These are phyloP conservation scores for Torymus tubicola DNA, from an alignment of 2,888 invertebrate genomes.

Conservation along the genomic window DNA sequence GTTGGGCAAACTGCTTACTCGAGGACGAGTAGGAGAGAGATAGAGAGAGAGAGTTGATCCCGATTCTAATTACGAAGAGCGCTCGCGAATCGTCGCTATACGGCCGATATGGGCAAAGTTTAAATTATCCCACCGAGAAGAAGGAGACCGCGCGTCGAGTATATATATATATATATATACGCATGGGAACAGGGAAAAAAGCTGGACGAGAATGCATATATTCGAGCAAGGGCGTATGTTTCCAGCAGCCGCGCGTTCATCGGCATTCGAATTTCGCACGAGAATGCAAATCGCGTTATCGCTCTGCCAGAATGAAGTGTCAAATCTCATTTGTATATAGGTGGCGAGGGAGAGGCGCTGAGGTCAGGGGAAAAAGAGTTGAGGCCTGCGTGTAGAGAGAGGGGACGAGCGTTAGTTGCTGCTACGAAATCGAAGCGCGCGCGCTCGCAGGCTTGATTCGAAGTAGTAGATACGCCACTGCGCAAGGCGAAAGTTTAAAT, in stretches of 20 bases:
- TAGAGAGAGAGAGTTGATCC: background rate
- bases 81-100: constrained; percentile 32
- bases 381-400: constrained; percentile 46
- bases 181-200: background rate
- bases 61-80: constrained; percentile 56
- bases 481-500: constrained; percentile 70
- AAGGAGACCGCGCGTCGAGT: background rate
- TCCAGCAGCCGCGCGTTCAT: background rate
- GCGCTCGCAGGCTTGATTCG: constrained; percentile 34
- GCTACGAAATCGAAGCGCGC: constrained; percentile 10
- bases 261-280: constrained; percentile 35
- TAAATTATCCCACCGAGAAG: constrained; percentile 58
- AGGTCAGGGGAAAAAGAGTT: background rate
- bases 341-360: background rate
- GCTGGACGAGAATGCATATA: background rate
- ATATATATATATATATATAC: too few species aligned
- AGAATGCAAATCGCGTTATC: constrained; percentile 55
- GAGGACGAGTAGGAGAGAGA: too few species aligned
- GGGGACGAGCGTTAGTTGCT: constrained; percentile 37
- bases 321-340: constrained; percentile 43
- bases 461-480: constrained; percentile 59
- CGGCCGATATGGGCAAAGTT: constrained; percentile 58
- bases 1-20: constrained; percentile 33
- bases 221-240: background rate
- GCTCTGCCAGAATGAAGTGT: constrained; percentile 28